Evolutionary conservation across 1,140 invertebrate species (phyloP).

Genomic region (Bombus polaris): DNA sequence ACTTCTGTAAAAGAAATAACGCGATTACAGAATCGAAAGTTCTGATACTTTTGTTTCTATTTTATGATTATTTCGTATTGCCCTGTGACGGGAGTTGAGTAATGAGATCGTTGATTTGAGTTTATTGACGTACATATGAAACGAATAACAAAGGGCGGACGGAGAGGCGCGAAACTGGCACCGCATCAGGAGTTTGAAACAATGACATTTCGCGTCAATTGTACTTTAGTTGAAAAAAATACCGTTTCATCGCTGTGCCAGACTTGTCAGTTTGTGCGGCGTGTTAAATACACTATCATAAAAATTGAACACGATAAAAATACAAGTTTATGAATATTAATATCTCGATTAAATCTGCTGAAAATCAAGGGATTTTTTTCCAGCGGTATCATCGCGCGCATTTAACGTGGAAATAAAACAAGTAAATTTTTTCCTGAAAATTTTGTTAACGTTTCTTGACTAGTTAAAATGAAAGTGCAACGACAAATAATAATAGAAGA

Average conservation of each 20-base stretch:
- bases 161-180: neutral
- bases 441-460: too few relatives aligned
- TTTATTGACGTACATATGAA: constrained; percentile 15
- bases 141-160: constrained; percentile 11
- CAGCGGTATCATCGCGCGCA: too few relatives aligned
- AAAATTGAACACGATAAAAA: neutral
- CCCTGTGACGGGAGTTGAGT: neutral
- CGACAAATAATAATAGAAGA: neutral
- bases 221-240: neutral
- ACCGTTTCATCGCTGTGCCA: neutral
- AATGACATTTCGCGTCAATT: constrained; percentile 14
- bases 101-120: constrained; percentile 24
- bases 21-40: neutral
- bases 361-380: too few relatives aligned
- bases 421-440: too few relatives aligned
- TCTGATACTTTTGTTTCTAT: neutral
- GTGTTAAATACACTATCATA: too few relatives aligned
- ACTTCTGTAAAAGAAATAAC: neutral
- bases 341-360: too few relatives aligned
- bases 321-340: neutral
- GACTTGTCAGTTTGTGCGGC: neutral
- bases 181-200: neutral
- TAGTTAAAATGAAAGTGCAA: neutral
- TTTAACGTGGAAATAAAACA: too few relatives aligned
- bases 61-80: neutral